phyloP scores from a whole-genome alignment of 2,888 invertebrate species.

The Uropetala carovei region DNA sequence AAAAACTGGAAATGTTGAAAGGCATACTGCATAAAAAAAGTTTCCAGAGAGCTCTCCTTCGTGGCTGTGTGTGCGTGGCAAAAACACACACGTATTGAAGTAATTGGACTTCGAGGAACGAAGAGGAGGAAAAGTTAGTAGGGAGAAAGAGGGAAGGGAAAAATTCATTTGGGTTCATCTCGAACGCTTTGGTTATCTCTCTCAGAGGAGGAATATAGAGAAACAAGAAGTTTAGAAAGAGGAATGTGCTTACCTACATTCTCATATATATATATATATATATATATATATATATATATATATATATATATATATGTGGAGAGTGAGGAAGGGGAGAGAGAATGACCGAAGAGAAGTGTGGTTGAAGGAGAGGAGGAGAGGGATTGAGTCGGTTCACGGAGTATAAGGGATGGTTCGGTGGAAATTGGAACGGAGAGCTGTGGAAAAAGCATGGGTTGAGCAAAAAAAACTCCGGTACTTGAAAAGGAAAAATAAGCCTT shows the following conservation, averaged over 20 bases:
- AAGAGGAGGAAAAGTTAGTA: background rate
- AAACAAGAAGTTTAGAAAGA: background rate
- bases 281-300: background rate
- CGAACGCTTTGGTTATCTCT: slow-evolving; percentile 57
- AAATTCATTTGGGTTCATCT: slow-evolving; percentile 44
- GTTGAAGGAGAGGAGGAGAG: background rate
- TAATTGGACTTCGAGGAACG: slow-evolving; percentile 55
- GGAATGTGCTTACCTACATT: background rate
- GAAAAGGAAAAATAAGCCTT: slow-evolving; percentile 16
- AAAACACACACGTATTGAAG: slow-evolving; percentile 52
- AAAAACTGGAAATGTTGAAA: background rate
- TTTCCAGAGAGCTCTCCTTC: slow-evolving; percentile 49
- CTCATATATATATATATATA: background rate
- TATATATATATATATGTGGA: background rate
- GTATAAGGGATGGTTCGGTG: background rate
- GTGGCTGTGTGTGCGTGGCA: background rate
- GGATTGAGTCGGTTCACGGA: no score
- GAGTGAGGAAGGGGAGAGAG: background rate
- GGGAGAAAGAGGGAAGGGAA: background rate
- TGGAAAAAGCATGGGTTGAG: background rate
- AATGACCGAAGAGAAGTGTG: background rate
- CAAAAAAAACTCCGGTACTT: background rate
- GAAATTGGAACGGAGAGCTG: background rate
- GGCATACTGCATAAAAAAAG: slow-evolving; percentile 6
- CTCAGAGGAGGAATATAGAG: slow-evolving; percentile 1